Percentiles rank a stretch among this genome's conserved stretches.
Evolutionary conservation across 2,888 invertebrate genomes (phyloP).

Genomic region (Hydriomena furcata): DNA sequence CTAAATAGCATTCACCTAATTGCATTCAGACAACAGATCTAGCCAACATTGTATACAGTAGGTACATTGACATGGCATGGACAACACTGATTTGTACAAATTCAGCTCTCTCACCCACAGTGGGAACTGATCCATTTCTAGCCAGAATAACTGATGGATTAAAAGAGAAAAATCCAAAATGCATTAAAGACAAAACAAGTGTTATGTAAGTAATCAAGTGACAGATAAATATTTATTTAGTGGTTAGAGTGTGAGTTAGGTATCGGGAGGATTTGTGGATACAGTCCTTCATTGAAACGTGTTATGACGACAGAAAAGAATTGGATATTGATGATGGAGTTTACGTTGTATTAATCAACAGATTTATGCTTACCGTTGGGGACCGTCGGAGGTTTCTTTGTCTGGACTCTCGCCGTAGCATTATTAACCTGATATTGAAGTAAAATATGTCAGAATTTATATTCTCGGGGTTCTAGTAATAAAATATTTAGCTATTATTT

Average conservation of each 20-base stretch:
- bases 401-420: conserved; percentile 99
- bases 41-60: conserved; percentile 68
- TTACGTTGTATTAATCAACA: conserved; percentile 18
- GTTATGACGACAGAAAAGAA: conserved; percentile 22
- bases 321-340: conserved; percentile 13
- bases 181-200: conserved; percentile 59
- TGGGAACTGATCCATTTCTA: conserved; percentile 86
- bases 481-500: conserved; percentile 52
- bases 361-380: conserved; percentile 90
- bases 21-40: conserved; percentile 78
- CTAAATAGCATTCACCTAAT: conserved; percentile 80
- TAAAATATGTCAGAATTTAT: conserved; percentile 63
- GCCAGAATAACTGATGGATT: conserved; percentile 85
- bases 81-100: conserved; percentile 76
- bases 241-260: conserved; percentile 22
- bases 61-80: conserved; percentile 70
- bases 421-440: conserved; percentile 95
- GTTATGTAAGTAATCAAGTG: conserved; percentile 25
- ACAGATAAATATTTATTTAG: conserved; percentile 10
- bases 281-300: conserved; percentile 21
- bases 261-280: conserved; percentile 21
- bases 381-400: conserved; percentile 97
- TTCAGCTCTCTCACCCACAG: conserved; percentile 85
- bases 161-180: conserved; percentile 73
- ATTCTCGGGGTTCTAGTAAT: conserved; percentile 30